Conservation (phyloP, 2,113 vertebrate genomes). For the Clupea harengus region DNA sequence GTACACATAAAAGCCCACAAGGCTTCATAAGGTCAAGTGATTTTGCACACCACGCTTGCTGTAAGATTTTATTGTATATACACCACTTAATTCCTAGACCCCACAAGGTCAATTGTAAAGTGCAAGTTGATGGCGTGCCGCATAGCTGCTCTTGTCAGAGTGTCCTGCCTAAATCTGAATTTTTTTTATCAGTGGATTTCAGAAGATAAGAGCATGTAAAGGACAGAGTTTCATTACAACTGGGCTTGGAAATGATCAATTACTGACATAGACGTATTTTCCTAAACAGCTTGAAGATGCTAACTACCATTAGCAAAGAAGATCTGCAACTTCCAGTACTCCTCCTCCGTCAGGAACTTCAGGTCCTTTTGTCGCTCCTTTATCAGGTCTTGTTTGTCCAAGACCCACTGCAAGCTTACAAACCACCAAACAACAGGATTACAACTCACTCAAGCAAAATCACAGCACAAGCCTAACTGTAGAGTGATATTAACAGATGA, state of each 20-base stretch:
- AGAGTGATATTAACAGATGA: background rate
- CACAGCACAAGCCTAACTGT: background rate
- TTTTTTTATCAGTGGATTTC: no score
- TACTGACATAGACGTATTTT: no score
- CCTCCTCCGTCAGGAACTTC: constrained; percentile 95
- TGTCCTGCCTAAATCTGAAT: no score
- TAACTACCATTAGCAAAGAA: constrained; percentile 97
- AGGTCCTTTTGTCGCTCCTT: constrained; percentile 98
- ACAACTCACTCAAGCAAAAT: background rate
- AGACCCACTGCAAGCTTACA: constrained; percentile 94
- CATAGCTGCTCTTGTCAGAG: no score
- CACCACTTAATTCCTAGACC: background rate
- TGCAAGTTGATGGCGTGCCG: no score
- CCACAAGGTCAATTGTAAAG: background rate
- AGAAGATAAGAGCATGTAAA: no score
- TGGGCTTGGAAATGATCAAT: no score
- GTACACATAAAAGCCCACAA: background rate
- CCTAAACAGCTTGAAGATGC: background rate
- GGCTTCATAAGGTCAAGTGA: no score
- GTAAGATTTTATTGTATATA: no score
- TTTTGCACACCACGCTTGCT: no score
- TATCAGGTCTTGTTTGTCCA: constrained; percentile 98
- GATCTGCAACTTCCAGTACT: constrained; percentile 99
- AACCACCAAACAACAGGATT: constrained; percentile 8
- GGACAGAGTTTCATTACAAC: no score